Conservation (phyloP, 2,113 vertebrate genomes). For the Rallus limicola region DNA sequence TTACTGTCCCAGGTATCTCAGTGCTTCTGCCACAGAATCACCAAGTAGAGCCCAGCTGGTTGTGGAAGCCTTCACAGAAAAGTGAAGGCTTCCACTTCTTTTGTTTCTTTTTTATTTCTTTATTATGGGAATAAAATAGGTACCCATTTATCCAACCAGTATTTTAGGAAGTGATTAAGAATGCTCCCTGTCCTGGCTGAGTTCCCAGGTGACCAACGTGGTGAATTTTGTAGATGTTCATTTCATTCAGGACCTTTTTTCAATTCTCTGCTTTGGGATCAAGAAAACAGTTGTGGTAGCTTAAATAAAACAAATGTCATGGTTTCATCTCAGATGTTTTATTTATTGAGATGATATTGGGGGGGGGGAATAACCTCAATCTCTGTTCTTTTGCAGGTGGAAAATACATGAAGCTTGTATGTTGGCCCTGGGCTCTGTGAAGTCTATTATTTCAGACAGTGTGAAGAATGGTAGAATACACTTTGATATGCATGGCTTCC, state of each 20-base stretch:
- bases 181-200: not conserved
- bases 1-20: not conserved
- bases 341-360: not conserved
- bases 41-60: not conserved
- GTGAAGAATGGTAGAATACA: conserved; percentile 93
- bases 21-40: not conserved
- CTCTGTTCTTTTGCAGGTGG: conserved; percentile 83
- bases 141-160: not conserved
- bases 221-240: not conserved
- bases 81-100: no score
- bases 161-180: not conserved
- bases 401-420: conserved; percentile 98
- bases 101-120: not conserved
- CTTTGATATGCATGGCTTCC: conserved; percentile 97
- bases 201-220: not conserved
- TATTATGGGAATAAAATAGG: not conserved
- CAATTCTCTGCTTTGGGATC: not conserved
- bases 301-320: not conserved
- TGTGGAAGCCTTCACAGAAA: not conserved
- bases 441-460: conserved; percentile 92
- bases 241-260: not conserved
- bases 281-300: not conserved
- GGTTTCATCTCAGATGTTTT: not conserved
- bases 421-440: conserved; percentile 95
- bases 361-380: not conserved